A percentile compares a stretch with the other conserved stretches of the same genome.
Evolutionary conservation across 2,113 vertebrate species (phyloP).

Genomic region (Neolamprologus toae): DNA sequence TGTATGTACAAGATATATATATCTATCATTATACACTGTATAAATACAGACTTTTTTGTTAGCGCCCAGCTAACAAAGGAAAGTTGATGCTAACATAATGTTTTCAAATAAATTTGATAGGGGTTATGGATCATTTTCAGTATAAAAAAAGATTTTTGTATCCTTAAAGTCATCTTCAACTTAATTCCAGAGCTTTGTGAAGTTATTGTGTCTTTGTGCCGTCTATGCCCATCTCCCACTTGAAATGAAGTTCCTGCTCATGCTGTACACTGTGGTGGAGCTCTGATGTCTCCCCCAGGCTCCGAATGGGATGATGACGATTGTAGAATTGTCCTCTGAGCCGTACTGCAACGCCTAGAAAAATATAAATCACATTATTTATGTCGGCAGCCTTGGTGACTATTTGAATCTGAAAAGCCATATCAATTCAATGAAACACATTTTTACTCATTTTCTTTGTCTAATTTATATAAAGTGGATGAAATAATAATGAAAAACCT

Average conservation of each 20-base stretch:
- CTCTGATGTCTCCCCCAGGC: constrained; percentile 89
- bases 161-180: neutral
- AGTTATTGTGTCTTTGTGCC: neutral
- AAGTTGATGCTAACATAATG: neutral
- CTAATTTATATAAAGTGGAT: neutral
- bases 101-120: neutral
- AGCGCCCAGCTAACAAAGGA: neutral
- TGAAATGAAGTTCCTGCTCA: constrained; percentile 74
- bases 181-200: neutral
- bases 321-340: constrained; percentile 86
- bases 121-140: fast-evolving
- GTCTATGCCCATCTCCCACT: constrained; percentile 85
- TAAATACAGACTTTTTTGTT: neutral
- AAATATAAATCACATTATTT: neutral
- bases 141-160: neutral
- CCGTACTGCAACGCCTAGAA: constrained; percentile 85
- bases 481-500: constrained; percentile 20
- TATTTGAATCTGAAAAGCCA: neutral
- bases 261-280: constrained; percentile 22
- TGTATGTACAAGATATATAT: neutral
- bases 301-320: constrained; percentile 84
- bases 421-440: neutral
- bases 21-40: neutral
- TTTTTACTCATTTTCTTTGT: neutral
- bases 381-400: neutral